Evolutionary conservation across 1,140 invertebrate genomes (phyloP), one percentile per base, ranked within the genome.

Genomic region (Penaeus japonicus): DNA sequence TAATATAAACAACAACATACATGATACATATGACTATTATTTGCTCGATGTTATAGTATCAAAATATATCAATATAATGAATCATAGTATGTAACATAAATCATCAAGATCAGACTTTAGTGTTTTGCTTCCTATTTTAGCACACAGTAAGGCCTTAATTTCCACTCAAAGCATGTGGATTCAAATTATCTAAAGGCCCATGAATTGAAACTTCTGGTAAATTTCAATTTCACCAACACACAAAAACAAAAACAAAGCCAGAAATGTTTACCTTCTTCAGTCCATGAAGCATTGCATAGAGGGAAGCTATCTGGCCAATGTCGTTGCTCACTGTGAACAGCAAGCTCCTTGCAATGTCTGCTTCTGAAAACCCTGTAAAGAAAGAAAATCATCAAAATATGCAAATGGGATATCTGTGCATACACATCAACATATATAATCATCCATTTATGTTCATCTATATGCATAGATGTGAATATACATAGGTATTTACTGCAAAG

Each of bases 281-380:
- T 83, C 94, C 93, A 91, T 95, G 94, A 90, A 95, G 93, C 92
- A 95, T 94, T 39, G 95, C 95, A 91, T 96, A 95, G 2, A 96
- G 93, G 92, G 94, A 95, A 55, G 95, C 95, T 90, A 96, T 95
- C 93, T 96, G 96, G 54, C 96, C 96, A 89, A 96, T 96, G 91
- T 96, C 95, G 91, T 96, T 96, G 91, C 95, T 96, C 84, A 96
- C 96, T 47, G 95, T 95, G 90, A 96, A 94, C 35, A 96, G 91
- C 18, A 96, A 92, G 92, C 95, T 96, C 85, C 95, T 93, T n/a
- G 94, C 95, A 39, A 96, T 92, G 92, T 96, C 96, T 88, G 94
- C 94, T 91, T 95, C 94, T 85, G 94, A 94, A 88, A 90, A 90
- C n/a, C 81, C 89, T 90, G 84, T 53, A 32, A 82, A 82, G 17